Evolutionary conservation across 2,888 invertebrate species (phyloP).

Genomic region (Clistopyga incitator): DNA sequence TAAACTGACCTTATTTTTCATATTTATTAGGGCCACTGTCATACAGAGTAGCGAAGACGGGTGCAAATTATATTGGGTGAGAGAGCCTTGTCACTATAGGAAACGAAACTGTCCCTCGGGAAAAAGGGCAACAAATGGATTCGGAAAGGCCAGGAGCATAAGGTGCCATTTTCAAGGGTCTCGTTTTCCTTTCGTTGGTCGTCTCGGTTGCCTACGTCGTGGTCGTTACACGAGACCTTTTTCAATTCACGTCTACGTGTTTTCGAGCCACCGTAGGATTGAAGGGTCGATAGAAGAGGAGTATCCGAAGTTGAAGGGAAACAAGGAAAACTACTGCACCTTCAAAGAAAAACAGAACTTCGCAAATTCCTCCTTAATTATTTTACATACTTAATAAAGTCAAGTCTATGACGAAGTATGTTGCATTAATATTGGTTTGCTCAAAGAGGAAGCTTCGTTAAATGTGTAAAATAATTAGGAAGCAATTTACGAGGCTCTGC

Average conservation of each 20-base stretch:
- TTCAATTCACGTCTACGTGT: slow-evolving; percentile 21
- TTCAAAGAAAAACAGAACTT: background rate
- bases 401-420: too few relatives aligned
- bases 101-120: slow-evolving; percentile 24
- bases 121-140: slow-evolving; percentile 13
- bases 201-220: background rate
- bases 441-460: too few relatives aligned
- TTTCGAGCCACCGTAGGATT: slow-evolving; percentile 29
- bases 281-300: slow-evolving; percentile 24
- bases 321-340: background rate
- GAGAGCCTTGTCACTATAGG: background rate
- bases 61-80: slow-evolving; percentile 19
- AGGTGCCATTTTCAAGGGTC: background rate
- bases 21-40: background rate
- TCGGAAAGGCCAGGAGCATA: slow-evolving; percentile 23
- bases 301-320: background rate
- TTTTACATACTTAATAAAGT: too few relatives aligned
- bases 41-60: background rate
- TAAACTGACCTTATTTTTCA: background rate
- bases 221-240: slow-evolving; percentile 35
- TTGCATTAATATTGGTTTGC: too few relatives aligned
- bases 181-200: slow-evolving; percentile 25
- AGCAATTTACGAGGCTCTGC: too few relatives aligned
- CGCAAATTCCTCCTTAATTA: too few relatives aligned
- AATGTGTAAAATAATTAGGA: too few relatives aligned